Percentiles rank a stretch among this genome's conserved stretches.
phyloP scores from a whole-genome alignment of 1,140 invertebrate genomes.

The Drosophila micromelanica region DNA sequence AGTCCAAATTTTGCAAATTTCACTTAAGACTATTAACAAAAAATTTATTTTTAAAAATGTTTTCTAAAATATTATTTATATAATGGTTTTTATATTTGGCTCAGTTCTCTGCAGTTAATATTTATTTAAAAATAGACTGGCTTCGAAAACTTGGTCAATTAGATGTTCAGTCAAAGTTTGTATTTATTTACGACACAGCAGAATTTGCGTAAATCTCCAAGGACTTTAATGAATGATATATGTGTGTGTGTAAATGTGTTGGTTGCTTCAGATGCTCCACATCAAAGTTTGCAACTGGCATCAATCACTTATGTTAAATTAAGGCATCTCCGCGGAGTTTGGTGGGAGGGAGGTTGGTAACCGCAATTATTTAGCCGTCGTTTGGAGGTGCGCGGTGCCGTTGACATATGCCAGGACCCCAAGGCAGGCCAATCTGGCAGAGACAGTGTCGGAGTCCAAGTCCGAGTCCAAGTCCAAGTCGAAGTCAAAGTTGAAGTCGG shows the following conservation, averaged over 20 bases:
- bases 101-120: too few relatives aligned
- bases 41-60: too few relatives aligned
- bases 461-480: constrained; percentile 6
- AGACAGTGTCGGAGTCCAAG: constrained; percentile 32
- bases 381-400: constrained; percentile 16
- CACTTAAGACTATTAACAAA: too few relatives aligned
- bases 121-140: too few relatives aligned
- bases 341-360: not conserved
- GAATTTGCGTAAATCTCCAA: constrained; percentile 33
- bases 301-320: constrained; percentile 68
- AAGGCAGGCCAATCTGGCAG: constrained; percentile 29
- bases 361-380: constrained; percentile 48
- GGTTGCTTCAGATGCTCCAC: constrained; percentile 1
- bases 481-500: constrained; percentile 10
- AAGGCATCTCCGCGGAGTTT: constrained; percentile 41
- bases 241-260: not conserved
- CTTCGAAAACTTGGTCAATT: not conserved
- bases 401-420: constrained; percentile 46
- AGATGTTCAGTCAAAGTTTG: not conserved
- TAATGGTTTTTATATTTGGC: too few relatives aligned
- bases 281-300: constrained; percentile 54
- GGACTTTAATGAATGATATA: constrained; percentile 24
- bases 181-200: not conserved
- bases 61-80: too few relatives aligned
- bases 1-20: too few relatives aligned